Evolutionary conservation across 2,797 vertebrate genomes (phyloP), one percentile per base, ranked within the genome.

Genomic region (Macrochelys suwanniensis): DNA sequence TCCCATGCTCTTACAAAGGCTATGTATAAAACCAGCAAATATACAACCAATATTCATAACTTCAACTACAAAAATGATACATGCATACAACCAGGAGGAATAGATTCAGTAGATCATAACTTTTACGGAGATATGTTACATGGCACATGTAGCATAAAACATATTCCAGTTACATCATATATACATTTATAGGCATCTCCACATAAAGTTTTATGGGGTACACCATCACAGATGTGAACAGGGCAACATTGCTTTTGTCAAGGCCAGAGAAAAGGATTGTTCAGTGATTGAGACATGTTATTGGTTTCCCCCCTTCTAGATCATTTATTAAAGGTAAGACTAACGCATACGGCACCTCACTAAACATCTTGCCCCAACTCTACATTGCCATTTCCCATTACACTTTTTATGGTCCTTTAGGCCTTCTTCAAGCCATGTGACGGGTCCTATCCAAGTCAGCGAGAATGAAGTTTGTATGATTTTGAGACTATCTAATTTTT

Each of bases 331-430:
- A 74, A 74, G 42, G 42, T 82, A 45, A 54, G 81, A 33, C 47
- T 31, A 78, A 50, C 10, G 3, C 16, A 31, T 33, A 28, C 1
- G 8, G 28, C 47, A 19, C 31, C 78, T 51, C 21, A 80, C 21
- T 33, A n/a, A 87, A 54, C 91, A 85, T 19, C 0, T 0, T 5
- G 4, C 83, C 37, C 21, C 57, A 59, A 31, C 78, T 90, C 61
- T 45, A 37, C 15, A 7, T 31, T 85, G 33, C 0, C 1, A 0
- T 59, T 85, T 53, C n/a, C 54, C 28, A 51, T 45, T 6, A 4
- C 6, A 1, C 74, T 54, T 59, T 61, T 12, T 68, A 0, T 87
- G 23, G 8, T 33, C 7, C 79, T 25, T 56, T 12, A 9, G 15
- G 7, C 57, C 19, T 1, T 49, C 92, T 88, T 90, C 61, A 33